Conservation (phyloP, 2,797 vertebrate genomes). For the Micromesistius poutassou region DNA sequence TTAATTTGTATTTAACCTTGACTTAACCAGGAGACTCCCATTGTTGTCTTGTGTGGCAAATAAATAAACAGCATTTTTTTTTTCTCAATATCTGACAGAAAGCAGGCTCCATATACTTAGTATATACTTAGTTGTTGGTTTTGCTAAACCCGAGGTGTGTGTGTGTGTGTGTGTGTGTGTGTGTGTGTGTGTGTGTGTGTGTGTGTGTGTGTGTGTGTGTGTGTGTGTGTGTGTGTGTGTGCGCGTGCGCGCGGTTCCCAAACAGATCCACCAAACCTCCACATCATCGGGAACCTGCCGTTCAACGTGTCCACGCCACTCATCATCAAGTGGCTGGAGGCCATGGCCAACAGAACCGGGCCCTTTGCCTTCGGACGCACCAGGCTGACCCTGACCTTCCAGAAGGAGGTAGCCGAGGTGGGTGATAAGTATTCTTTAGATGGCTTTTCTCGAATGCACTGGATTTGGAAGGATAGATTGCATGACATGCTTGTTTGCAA, state of each 20-base stretch:
- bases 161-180: conserved; percentile 13
- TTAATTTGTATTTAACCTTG: too few species aligned
- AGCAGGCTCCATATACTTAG: background rate
- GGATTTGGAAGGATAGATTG: background rate
- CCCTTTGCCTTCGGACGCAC: conserved; percentile 89
- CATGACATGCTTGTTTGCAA: background rate
- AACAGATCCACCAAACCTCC: conserved; percentile 86
- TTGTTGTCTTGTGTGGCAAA: background rate
- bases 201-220: conserved; percentile 10
- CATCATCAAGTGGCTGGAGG: conserved; percentile 90
- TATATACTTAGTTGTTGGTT: background rate
- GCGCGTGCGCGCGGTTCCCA: too few species aligned
- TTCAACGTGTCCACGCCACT: conserved; percentile 93
- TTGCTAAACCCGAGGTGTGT: background rate
- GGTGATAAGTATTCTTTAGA: conserved; percentile 11
- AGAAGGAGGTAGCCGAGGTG: conserved; percentile 94
- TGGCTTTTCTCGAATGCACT: background rate
- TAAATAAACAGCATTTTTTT: background rate
- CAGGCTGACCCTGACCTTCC: conserved; percentile 90
- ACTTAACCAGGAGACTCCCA: too few species aligned
- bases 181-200: conserved; percentile 8
- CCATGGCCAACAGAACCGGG: conserved; percentile 77
- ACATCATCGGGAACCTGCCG: conserved; percentile 95
- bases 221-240: conserved; percentile 9
- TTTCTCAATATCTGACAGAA: background rate